These are phyloP conservation scores for Hypolimnas misippus DNA, from an alignment of 2,888 invertebrate genomes.

Conservation along the genomic window DNA sequence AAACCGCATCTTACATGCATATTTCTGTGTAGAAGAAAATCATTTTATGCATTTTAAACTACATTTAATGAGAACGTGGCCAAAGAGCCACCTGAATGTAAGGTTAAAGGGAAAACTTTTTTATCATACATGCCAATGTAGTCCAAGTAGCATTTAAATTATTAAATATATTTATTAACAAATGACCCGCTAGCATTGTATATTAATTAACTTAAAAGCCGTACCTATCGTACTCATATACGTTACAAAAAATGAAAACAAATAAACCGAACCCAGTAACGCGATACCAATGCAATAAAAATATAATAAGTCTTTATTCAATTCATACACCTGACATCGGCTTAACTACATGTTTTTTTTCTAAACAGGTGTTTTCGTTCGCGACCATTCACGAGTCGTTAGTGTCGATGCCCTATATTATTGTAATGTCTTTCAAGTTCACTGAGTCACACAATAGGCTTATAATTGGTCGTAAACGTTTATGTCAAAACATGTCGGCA, in stretches of 20 bases:
- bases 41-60: too few relatives aligned
- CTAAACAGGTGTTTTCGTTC: slow-evolving; percentile 70
- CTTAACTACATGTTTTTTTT: slow-evolving; percentile 57
- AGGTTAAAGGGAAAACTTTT: too few relatives aligned
- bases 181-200: background rate
- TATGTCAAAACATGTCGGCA: slow-evolving; percentile 75
- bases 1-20: too few relatives aligned
- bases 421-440: slow-evolving; percentile 78
- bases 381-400: slow-evolving; percentile 56
- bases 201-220: background rate
- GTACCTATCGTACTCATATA: background rate
- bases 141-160: too few relatives aligned
- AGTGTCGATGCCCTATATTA: slow-evolving; percentile 81
- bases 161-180: background rate
- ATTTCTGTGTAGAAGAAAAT: too few relatives aligned
- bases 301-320: slow-evolving; percentile 62
- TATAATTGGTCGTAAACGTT: slow-evolving; percentile 77
- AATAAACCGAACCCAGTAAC: slow-evolving; percentile 24
- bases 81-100: too few relatives aligned
- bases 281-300: slow-evolving; percentile 52
- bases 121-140: too few relatives aligned
- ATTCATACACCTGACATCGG: slow-evolving; percentile 70
- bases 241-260: slow-evolving; percentile 16
- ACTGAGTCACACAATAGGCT: slow-evolving; percentile 76
- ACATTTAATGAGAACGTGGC: too few relatives aligned